A percentile compares a stretch with the other conserved stretches of the same genome.
Conservation (phyloP, 2,113 vertebrate species). For the Eulemur rufifrons region DNA sequence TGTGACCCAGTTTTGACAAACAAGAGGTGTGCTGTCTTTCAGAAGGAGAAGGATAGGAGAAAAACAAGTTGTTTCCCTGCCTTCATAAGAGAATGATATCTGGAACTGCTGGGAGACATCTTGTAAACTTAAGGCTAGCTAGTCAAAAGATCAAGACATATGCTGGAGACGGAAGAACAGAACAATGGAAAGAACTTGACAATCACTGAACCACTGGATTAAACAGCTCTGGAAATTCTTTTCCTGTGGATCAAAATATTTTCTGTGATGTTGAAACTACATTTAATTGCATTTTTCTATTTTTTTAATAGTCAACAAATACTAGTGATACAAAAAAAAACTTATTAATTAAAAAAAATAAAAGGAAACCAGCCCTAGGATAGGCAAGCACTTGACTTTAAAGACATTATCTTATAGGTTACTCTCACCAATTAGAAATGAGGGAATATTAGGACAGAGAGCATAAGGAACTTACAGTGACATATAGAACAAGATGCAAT, state of each 20-base stretch:
- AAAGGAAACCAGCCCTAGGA: not conserved
- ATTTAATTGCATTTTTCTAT: not conserved
- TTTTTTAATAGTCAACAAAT: not conserved
- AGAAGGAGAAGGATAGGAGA: not conserved
- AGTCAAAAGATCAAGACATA: not conserved
- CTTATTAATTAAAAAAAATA: not conserved
- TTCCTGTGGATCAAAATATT: not conserved
- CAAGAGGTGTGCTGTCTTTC: not conserved
- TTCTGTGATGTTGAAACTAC: slow-evolving; percentile 8
- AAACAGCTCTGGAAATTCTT: not conserved
- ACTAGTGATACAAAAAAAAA: not conserved
- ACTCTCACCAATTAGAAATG: not conserved
- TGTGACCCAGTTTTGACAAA: not conserved
- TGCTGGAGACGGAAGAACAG: not conserved
- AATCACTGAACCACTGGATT: not conserved
- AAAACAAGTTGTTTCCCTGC: not conserved
- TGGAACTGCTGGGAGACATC: not conserved
- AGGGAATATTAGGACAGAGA: not conserved
- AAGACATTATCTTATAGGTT: not conserved
- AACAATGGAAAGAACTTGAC: not conserved
- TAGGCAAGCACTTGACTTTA: not conserved
- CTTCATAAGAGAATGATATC: not conserved
- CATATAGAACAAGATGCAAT: not conserved
- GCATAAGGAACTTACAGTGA: not conserved
- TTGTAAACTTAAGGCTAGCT: not conserved